These are phyloP conservation scores for Crax fasciolata DNA, from an alignment of 2,797 vertebrate genomes.

Conservation along the genomic window DNA sequence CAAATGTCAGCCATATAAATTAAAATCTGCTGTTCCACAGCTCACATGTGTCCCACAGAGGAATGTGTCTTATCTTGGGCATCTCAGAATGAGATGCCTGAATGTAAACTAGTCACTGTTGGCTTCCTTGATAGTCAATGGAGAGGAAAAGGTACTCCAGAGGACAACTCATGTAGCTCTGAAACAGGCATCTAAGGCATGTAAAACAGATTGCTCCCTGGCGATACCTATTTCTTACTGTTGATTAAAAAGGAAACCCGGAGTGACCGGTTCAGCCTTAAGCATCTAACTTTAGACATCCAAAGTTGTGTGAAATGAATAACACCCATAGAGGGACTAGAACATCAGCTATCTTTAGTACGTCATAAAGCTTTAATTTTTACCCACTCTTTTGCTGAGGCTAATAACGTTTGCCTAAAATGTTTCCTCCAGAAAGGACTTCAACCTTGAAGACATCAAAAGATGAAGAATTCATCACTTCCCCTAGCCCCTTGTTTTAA, in stretches of 20 bases:
- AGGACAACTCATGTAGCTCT: not conserved
- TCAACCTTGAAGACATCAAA: not conserved
- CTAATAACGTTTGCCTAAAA: not conserved
- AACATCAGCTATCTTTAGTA: not conserved
- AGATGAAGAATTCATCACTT: constrained; percentile 25
- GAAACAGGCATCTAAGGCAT: not conserved
- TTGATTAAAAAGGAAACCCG: not conserved
- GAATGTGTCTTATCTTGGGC: fast-evolving
- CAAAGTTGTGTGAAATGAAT: constrained; percentile 6
- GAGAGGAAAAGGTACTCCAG: not conserved
- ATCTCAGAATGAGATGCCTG: not conserved
- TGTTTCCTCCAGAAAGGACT: not conserved
- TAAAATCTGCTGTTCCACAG: not conserved
- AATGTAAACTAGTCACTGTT: not conserved
- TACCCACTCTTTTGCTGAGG: not conserved
- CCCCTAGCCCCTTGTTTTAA: not conserved
- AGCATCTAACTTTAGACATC: not conserved
- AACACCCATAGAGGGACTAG: not conserved
- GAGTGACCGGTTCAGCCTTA: not conserved
- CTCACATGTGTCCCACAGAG: not conserved
- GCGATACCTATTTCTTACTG: not conserved
- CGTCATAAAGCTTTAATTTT: constrained; percentile 14
- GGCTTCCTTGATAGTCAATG: not conserved
- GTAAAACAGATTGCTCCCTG: not conserved
- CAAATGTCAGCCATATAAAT: not conserved